Base-by-base conservation (phyloP, 1,140 invertebrate genomes). In the Antheraea pernyi region DNA sequence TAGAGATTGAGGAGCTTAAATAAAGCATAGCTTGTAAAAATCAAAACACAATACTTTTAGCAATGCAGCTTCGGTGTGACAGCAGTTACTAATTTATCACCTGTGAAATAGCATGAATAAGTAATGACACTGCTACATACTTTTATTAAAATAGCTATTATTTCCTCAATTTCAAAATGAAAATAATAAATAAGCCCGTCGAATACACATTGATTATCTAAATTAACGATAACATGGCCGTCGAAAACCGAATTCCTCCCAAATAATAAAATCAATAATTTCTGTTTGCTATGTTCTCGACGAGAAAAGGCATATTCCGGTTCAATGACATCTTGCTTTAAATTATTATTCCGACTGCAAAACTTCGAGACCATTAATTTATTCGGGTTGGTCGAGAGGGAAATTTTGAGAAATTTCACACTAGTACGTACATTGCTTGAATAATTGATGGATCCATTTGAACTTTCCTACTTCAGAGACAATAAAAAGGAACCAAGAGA, bases 401-500 rank as follows among this genome's bases (percentile, higher is more conserved):
- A 75, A 79, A 74, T 79, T 80, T 77, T 72, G 37, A 63, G 53
- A 59, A 80, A 79, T 79, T 79, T 79, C 71, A 80, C 76, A 80
- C 77, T 74, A 75, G 74, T 39, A 5, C 37, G 5, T 75, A 75
- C 69, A 68, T 62, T 59, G 70, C 36, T 76, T 68, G 75, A 78
- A 83, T 83, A 83, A 83, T 76, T 75, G 77, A 79, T 59, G 69
- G 71, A 75, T 65, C 42, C 68, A 39, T 61, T 67, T 53, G 60
- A 59, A 77, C 77, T 78, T 77, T 59, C 75, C 80, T 82, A 82
- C 79, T 82, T 76, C 80, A 78, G 78, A 82, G 70, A 37, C 19
- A 36, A 61, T 22, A 60, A 19, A 19, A 19, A 60, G 22, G 4
- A 22, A 2, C 9, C 16, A 8, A 30, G n/a, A 22, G 59, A 22